Evolutionary conservation across 2,888 invertebrate genomes (phyloP).

Genomic region (Alloscopus bannaensis): DNA sequence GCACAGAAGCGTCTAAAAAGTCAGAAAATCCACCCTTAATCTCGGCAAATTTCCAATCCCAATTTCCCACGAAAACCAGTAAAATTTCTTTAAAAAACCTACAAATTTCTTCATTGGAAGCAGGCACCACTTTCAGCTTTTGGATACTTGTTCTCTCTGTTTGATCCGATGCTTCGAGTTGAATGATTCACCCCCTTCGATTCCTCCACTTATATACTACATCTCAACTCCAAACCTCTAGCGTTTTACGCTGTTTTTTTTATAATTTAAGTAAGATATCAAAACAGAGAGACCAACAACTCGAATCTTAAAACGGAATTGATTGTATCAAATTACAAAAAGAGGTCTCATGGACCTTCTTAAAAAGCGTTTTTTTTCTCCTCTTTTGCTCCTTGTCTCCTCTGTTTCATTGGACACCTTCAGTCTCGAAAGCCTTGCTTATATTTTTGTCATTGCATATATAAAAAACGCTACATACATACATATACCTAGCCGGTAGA

Average conservation of each 20-base stretch:
- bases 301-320: too few relatives aligned
- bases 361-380: conserved; percentile 30
- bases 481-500: too few relatives aligned
- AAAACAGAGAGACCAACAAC: neutral
- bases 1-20: conserved; percentile 45
- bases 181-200: conserved; percentile 28
- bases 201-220: conserved; percentile 39
- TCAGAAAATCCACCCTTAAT: too few relatives aligned
- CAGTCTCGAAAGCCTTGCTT: too few relatives aligned
- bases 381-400: conserved; percentile 18
- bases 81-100: conserved; percentile 39
- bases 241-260: too few relatives aligned
- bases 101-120: conserved; percentile 51
- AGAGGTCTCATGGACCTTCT: conserved; percentile 56
- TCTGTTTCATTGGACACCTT: too few relatives aligned
- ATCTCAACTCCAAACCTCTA: conserved; percentile 11
- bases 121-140: too few relatives aligned
- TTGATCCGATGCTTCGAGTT: conserved; percentile 29
- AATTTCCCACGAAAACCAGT: neutral
- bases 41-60: too few relatives aligned
- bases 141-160: conserved; percentile 9
- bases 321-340: conserved; percentile 46
- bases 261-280: too few relatives aligned
- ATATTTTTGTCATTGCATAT: conserved; percentile 5
- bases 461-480: neutral